Conservation (phyloP, 2,797 vertebrate genomes). For the Argentina silus region DNA sequence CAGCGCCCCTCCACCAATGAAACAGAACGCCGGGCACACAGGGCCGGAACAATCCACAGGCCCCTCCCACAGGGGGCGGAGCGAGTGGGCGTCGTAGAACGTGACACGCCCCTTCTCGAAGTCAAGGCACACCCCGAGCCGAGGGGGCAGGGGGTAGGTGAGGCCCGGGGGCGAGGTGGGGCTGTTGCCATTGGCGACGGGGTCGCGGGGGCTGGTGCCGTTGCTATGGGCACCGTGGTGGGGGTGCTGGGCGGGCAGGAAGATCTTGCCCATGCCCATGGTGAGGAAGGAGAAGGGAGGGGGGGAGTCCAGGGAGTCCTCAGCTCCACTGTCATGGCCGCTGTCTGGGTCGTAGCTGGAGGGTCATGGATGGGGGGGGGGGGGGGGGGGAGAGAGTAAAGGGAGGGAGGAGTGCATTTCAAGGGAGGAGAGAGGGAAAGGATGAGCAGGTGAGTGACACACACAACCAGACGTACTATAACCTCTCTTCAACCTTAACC, state of each 20-base stretch:
- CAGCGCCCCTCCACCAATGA: constrained; percentile 93
- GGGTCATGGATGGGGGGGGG: constrained; percentile 5
- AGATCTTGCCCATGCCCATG: constrained; percentile 96
- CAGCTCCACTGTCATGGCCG: constrained; percentile 93
- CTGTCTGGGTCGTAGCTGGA: constrained; percentile 94
- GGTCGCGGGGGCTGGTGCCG: constrained; percentile 66
- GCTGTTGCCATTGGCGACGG: constrained; percentile 71
- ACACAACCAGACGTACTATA: neutral
- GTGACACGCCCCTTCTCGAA: constrained; percentile 92
- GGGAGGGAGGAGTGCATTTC: too few species aligned
- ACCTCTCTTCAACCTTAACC: too few species aligned
- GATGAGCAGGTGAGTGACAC: neutral
- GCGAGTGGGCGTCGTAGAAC: constrained; percentile 94
- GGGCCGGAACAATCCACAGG: constrained; percentile 94
- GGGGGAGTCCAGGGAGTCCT: constrained; percentile 86
- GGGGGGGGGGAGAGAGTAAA: too few species aligned
- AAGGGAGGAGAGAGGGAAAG: too few species aligned
- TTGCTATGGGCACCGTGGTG: constrained; percentile 61
- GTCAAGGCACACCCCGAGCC: constrained; percentile 94
- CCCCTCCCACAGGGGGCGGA: constrained; percentile 91
- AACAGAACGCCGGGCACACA: constrained; percentile 94
- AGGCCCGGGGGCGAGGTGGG: constrained; percentile 78
- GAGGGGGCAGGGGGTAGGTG: constrained; percentile 84
- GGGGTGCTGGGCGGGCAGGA: constrained; percentile 78
- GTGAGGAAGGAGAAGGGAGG: constrained; percentile 96